A percentile compares a stretch with the other conserved stretches of the same genome.
These are phyloP conservation scores for Chiloscyllium punctatum DNA, from an alignment of 2,797 vertebrate genomes.

Conservation along the genomic window DNA sequence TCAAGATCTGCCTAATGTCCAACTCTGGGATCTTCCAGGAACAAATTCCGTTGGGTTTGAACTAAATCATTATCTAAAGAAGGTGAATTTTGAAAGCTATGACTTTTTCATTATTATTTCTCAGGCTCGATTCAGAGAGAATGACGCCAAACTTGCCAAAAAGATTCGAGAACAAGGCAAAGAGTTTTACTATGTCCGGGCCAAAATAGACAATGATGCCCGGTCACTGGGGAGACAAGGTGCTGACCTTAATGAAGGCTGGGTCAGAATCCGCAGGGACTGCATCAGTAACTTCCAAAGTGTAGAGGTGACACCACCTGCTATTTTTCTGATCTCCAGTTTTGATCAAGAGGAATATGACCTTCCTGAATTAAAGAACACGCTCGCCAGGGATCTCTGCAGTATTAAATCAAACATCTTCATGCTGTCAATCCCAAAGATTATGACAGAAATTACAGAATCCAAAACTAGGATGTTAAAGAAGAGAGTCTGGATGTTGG, in stretches of 20 bases:
- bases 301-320: not conserved
- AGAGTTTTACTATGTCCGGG: not conserved
- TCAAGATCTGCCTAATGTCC: too few species aligned
- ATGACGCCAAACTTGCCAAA: not conserved
- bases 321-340: not conserved
- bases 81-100: not conserved
- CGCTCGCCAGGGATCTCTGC: not conserved
- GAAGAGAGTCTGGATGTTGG: not conserved
- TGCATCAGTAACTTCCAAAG: not conserved
- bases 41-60: not conserved
- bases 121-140: not conserved
- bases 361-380: not conserved
- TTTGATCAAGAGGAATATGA: not conserved
- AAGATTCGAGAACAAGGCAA: not conserved
- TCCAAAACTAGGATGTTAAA: not conserved
- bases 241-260: not conserved
- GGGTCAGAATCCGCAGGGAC: not conserved
- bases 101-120: slow-evolving; percentile 20
- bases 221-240: not conserved
- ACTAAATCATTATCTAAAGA: not conserved
- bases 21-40: slow-evolving; percentile 2
- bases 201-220: slow-evolving; percentile 10
- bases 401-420: not conserved
- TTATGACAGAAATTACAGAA: not conserved
- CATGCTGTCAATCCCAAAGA: not conserved